Conservation (phyloP, 1,140 invertebrate genomes). For the Trichomalopsis sarcophagae region DNA sequence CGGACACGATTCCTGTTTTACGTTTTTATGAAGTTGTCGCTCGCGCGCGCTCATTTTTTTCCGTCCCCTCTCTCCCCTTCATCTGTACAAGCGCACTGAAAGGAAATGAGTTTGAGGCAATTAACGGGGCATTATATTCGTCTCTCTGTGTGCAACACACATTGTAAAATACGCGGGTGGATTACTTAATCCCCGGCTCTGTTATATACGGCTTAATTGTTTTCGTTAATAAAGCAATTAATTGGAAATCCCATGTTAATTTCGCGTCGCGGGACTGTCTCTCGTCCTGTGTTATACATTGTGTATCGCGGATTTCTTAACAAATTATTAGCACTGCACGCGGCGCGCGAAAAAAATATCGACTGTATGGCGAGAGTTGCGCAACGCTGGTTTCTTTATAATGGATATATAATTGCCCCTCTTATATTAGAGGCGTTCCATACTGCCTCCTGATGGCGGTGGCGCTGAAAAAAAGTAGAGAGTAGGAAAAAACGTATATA, state of each 20-base stretch:
- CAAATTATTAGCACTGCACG: neutral
- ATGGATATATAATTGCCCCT: slow-evolving; percentile 21
- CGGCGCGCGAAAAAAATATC: neutral
- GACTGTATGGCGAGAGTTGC: neutral
- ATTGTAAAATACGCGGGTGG: slow-evolving; percentile 16
- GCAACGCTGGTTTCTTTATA: slow-evolving; percentile 5
- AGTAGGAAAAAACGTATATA: neutral
- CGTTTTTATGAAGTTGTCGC: slow-evolving; percentile 46
- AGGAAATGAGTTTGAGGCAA: slow-evolving; percentile 36
- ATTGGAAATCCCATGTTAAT: neutral
- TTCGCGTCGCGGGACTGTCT: neutral
- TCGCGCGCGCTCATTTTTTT: slow-evolving; percentile 17
- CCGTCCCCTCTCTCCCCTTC: neutral
- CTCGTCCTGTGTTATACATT: too few relatives aligned
- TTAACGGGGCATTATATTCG: slow-evolving; percentile 44
- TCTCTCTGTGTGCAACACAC: neutral
- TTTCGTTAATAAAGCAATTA: slow-evolving; percentile 41
- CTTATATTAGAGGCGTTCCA: neutral
- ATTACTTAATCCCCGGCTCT: slow-evolving; percentile 33
- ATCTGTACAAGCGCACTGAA: slow-evolving; percentile 1
- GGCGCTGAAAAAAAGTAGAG: neutral
- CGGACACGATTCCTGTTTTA: slow-evolving; percentile 34
- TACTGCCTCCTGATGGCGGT: too few relatives aligned
- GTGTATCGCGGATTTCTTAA: neutral
- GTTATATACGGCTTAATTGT: slow-evolving; percentile 31